Base-by-base conservation (phyloP, 64 coral and sea anemone genomes). In the Dendronephthya gigantea region DNA sequence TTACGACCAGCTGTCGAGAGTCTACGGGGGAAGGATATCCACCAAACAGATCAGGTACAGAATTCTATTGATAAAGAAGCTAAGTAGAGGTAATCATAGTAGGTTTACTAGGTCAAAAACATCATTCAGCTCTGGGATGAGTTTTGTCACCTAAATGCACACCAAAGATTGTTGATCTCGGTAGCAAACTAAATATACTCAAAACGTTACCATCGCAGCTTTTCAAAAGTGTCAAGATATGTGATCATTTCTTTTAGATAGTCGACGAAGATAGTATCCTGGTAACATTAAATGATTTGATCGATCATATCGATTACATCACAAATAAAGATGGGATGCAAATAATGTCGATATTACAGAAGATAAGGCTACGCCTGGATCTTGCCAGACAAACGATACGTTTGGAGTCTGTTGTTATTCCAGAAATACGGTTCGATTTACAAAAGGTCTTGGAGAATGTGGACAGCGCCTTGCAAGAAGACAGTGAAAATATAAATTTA, bases 251-350 rank as follows among this genome's bases (percentile, higher is more conserved):
- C 41, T 11, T 45, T 45, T 66, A 66, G 58, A 66, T 66, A n/a
- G 19, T n/a, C 3, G 58, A 66, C 29, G 58, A 66, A 30, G 58
- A 66, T 30, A 30, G 58, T 66, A n/a, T 66, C 19, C 29, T 66
- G 58, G 14, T 66, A 17, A 66, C 58, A n/a, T 30, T 66, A 22
- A 66, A 66, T 17, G 58, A 66, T 30, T 15, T 66, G 58, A 66
- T 66, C 58, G 58, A 66, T 66, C 58, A 66, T 66, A n/a, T 66
- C 6, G 58, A 66, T 66, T 66, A 66, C 58, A 66, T 66, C 58
- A 66, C 19, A 17, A 66, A 66, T 30, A 66, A 66, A 30, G 58
- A 66, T 66, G 58, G 58, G 6, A 66, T 66, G 29, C 19, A 22
- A 30, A 5, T 66, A 17, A 66, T 66, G 58, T n/a, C 58, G 5